These are phyloP conservation scores for Nomada goodeniana DNA, from an alignment of 2,888 invertebrate genomes.

Conservation along the genomic window DNA sequence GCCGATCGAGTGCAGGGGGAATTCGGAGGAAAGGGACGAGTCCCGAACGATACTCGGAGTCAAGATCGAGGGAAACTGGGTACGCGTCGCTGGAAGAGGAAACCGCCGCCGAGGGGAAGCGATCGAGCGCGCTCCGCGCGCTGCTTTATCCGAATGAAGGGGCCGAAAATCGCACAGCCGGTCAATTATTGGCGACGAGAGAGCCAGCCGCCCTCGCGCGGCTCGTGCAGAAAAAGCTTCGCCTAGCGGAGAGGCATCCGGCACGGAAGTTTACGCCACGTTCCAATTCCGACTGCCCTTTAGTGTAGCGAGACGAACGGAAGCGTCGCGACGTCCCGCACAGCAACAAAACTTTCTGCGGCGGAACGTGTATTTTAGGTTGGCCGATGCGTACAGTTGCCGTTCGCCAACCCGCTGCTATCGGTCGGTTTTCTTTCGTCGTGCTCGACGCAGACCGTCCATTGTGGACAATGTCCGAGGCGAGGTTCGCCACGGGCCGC, in stretches of 20 bases:
- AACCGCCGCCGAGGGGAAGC: constrained; percentile 34
- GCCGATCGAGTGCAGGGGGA: background rate
- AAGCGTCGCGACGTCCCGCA: background rate
- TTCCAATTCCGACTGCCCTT: background rate
- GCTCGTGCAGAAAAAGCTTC: too few species aligned
- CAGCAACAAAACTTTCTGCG: constrained; percentile 23
- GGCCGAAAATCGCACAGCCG: background rate
- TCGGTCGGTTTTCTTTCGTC: background rate
- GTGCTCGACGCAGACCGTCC: too few species aligned
- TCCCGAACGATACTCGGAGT: constrained; percentile 37
- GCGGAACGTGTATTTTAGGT: constrained; percentile 22
- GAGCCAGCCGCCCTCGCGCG: background rate
- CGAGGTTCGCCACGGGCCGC: too few species aligned
- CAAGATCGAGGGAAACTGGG: constrained; percentile 21
- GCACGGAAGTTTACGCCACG: too few species aligned
- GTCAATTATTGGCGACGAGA: background rate
- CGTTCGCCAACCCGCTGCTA: constrained; percentile 26
- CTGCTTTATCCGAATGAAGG: background rate
- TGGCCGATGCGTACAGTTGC: constrained; percentile 1
- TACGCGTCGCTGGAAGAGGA: constrained; percentile 31
- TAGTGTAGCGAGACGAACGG: background rate
- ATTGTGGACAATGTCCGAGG: too few species aligned
- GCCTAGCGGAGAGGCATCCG: too few species aligned
- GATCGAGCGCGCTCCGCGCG: constrained; percentile 27
- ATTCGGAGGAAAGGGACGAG: constrained; percentile 15